Base-by-base conservation (phyloP, 2,888 invertebrate species). In the Chironomus tentans region DNA sequence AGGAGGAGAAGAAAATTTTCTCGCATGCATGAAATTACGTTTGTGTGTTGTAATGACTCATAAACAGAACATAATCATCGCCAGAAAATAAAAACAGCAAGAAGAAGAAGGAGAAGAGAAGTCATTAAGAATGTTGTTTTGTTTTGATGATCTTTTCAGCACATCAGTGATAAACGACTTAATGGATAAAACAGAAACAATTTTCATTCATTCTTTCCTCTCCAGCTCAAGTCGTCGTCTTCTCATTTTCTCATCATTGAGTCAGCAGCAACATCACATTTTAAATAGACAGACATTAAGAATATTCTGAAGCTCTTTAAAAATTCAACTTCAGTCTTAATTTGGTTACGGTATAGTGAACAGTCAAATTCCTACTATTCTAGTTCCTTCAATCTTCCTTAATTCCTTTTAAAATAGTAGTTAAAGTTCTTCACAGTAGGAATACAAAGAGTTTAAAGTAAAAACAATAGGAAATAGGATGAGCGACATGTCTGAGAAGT, bases 171-270 rank as follows among this genome's bases (percentile, higher is more conserved):
- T 38, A 62, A 72, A 72, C 62, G 72, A 72, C 72, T 72, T 72
- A 72, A 72, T 72, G 72, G 61, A 61, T 72, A 72, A 61, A 72
- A 62, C 72, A 72, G 72, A 72, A 68, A 56, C 56, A 62, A 50
- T 72, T 62, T 72, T 72, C 62, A 21, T 72, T 71, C 22, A 21
- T 70, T 47, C 15, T 50, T 28, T 28, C n/a, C 15, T 38, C 38
- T 28, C 15, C 38, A 38, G 38, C 10, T 38, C 38, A 38, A 38
- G 38, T 15, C 68, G 38, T 15, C 68, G 15, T 38, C 6, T 28
- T 46, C 38, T 28, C 68, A 13, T 15, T 68, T 15, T 38, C 46
- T 46, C n/a, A 68, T 68, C 68, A 68, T 68, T 68, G 38, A 38
- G 38, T 38, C 38, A 38, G 38, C 4, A 38, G 10, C 38, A 38